A percentile compares a stretch with the other conserved stretches of the same genome.
These are phyloP conservation scores for Phorcus lineatus DNA, from an alignment of 2,888 invertebrate genomes.

Conservation along the genomic window DNA sequence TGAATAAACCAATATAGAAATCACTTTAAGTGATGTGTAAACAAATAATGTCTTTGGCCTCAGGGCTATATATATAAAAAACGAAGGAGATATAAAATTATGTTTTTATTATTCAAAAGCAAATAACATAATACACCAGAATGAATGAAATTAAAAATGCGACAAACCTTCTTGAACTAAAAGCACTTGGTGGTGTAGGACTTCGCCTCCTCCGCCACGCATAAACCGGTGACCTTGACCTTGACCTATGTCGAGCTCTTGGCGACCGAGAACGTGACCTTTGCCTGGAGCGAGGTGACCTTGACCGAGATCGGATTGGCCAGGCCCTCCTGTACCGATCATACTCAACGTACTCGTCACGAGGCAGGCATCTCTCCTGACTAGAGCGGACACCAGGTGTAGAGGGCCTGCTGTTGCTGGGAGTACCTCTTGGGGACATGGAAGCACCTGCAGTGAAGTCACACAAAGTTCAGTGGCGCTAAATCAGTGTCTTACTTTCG, in stretches of 20 bases:
- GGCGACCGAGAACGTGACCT: slow-evolving; percentile 36
- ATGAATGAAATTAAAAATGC: not conserved
- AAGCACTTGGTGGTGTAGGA: slow-evolving; percentile 62
- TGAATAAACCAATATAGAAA: no score
- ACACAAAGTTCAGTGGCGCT: not conserved
- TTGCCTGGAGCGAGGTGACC: slow-evolving; percentile 47
- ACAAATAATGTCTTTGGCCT: no score
- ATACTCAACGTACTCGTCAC: not conserved
- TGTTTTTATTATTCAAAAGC: no score
- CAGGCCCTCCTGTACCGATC: slow-evolving; percentile 6
- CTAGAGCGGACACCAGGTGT: slow-evolving; percentile 41
- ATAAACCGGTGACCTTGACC: slow-evolving; percentile 36
- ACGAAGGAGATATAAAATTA: no score
- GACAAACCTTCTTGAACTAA: slow-evolving; percentile 53
- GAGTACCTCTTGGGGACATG: slow-evolving; percentile 27
- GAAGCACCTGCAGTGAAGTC: not conserved
- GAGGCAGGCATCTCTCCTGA: slow-evolving; percentile 33
- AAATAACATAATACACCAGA: no score
- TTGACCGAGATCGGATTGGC: slow-evolving; percentile 34
- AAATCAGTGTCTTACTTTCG: no score
- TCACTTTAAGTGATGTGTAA: no score
- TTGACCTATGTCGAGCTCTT: slow-evolving; percentile 4
- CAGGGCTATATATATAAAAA: no score
- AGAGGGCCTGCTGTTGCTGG: slow-evolving; percentile 40
- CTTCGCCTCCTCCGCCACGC: slow-evolving; percentile 39